A percentile compares a stretch with the other conserved stretches of the same genome.
Evolutionary conservation across 2,888 invertebrate genomes (phyloP).

Genomic region (Epinotia demarniana): DNA sequence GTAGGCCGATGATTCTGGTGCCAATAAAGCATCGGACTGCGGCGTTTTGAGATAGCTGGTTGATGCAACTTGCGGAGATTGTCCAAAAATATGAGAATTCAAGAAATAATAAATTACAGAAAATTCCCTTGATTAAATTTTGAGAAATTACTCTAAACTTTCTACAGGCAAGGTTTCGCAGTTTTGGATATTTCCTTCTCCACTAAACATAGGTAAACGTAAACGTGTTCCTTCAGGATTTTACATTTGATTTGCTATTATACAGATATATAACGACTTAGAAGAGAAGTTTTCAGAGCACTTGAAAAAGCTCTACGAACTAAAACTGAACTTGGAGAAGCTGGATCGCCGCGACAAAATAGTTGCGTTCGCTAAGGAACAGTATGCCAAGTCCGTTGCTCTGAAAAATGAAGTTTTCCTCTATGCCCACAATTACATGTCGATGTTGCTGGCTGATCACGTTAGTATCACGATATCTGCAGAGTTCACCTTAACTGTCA

Average conservation of each 20-base stretch:
- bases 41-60: too few relatives aligned
- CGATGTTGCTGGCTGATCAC: slow-evolving; percentile 56
- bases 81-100: too few relatives aligned
- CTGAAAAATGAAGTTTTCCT: slow-evolving; percentile 59
- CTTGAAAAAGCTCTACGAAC: slow-evolving; percentile 51
- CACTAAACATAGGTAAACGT: too few relatives aligned
- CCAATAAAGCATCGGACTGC: too few relatives aligned
- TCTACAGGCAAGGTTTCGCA: too few relatives aligned
- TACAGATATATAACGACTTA: slow-evolving; percentile 56
- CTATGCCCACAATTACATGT: slow-evolving; percentile 60
- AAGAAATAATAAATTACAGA: too few relatives aligned
- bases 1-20: too few relatives aligned
- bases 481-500: background rate
- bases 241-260: background rate
- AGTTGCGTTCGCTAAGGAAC: slow-evolving; percentile 56
- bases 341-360: slow-evolving; percentile 59
- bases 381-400: slow-evolving; percentile 56
- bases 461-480: slow-evolving; percentile 56
- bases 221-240: background rate
- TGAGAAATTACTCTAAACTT: too few relatives aligned
- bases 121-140: too few relatives aligned
- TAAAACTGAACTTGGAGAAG: slow-evolving; percentile 53
- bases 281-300: slow-evolving; percentile 50
- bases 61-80: too few relatives aligned
- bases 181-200: too few relatives aligned